These are phyloP conservation scores for Neria commutata DNA, from an alignment of 2,888 invertebrate species.

Conservation along the genomic window DNA sequence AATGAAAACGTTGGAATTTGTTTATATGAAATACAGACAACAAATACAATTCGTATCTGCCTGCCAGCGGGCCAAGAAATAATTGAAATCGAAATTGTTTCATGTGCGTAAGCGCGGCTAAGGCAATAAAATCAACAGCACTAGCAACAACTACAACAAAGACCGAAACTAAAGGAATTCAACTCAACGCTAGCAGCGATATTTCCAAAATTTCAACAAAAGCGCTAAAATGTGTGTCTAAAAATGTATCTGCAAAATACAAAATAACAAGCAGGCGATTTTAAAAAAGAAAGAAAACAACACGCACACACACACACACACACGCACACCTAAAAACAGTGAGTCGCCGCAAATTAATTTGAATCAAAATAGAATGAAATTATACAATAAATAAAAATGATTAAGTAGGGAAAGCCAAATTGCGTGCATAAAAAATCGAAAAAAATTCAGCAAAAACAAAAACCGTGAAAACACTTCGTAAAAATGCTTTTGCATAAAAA, in stretches of 20 bases:
- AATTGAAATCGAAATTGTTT: not conserved
- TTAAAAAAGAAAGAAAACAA: constrained; percentile 1
- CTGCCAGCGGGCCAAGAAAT: no score
- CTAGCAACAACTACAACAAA: no score
- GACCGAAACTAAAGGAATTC: not conserved
- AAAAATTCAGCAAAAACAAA: not conserved
- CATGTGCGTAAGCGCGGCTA: no score
- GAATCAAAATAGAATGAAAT: constrained; percentile 8
- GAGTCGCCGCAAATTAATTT: not conserved
- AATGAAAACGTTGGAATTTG: not conserved
- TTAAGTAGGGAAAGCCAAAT: not conserved
- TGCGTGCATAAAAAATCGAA: not conserved
- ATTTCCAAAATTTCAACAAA: not conserved
- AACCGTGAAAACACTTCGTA: no score
- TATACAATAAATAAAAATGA: constrained; percentile 8
- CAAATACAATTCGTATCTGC: no score
- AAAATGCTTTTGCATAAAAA: no score
- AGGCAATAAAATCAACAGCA: no score
- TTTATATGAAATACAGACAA: not conserved
- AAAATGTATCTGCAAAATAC: not conserved
- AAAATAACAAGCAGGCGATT: not conserved
- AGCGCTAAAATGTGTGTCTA: not conserved
- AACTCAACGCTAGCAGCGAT: no score
- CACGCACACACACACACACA: not conserved
- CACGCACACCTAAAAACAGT: not conserved